Percentiles rank a stretch among this genome's conserved stretches.
These are phyloP conservation scores for Peromyscus eremicus DNA, from an alignment of 2,797 vertebrate species.

Conservation along the genomic window DNA sequence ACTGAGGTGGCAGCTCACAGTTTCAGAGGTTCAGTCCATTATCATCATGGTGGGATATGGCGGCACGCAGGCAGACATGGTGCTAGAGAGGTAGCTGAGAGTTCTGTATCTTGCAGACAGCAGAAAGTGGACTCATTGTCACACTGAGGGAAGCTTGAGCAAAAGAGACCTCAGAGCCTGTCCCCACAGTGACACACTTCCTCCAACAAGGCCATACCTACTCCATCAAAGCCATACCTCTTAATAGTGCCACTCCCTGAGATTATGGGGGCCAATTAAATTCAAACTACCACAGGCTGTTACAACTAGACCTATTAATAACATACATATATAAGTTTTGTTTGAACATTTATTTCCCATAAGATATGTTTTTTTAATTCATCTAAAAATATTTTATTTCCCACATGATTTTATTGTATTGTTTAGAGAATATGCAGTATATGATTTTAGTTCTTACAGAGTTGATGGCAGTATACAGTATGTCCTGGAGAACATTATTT, in stretches of 20 bases:
- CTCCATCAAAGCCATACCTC: not conserved
- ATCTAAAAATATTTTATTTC: conserved; percentile 11
- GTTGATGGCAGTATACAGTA: not conserved
- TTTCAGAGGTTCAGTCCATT: not conserved
- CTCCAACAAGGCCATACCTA: not conserved
- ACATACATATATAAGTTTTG: not conserved
- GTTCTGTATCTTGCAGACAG: not conserved
- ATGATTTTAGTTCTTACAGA: conserved; percentile 5
- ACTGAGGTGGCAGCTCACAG: not conserved
- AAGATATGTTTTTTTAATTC: not conserved
- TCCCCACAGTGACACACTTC: not conserved
- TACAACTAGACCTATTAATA: conserved; percentile 11
- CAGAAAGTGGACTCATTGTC: not conserved
- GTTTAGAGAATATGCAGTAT: not conserved
- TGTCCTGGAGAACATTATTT: not conserved
- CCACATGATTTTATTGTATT: not conserved
- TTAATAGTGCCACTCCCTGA: not conserved
- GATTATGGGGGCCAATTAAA: not conserved
- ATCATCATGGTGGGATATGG: not conserved
- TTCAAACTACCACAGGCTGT: not conserved
- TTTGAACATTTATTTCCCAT: conserved; percentile 6
- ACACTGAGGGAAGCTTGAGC: not conserved
- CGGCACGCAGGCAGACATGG: not conserved
- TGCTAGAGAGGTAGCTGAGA: not conserved
- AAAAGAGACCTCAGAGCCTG: not conserved